Base-by-base conservation (phyloP, 2,888 invertebrate species). In the Nomada goodeniana region DNA sequence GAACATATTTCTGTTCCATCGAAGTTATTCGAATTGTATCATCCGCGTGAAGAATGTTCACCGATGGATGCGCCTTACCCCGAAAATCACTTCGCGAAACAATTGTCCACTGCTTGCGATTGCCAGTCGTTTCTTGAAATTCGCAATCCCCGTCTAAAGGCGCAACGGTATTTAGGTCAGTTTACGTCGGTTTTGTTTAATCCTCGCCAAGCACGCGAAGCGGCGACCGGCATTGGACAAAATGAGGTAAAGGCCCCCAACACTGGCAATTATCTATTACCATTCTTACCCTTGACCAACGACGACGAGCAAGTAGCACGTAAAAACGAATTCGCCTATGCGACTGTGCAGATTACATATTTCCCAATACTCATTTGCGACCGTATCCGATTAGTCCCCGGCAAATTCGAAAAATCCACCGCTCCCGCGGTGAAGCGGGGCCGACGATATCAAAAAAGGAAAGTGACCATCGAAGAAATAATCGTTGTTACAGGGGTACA, bases 401-500 rank as follows among this genome's bases (percentile, higher is more conserved):
- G 7, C 7, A 36, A 36, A 36, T 7, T 52, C n/a, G 15, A 52
- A 52, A 52, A 52, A 5, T n/a, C 23, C 26, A 3, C 4, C 4
- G 11, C 23, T 1, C n/a, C 1, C n/a, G 18, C 18, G 4, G n/a
- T 20, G 9, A 36, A 36, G 36, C 36, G 36, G 5, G 36, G 36
- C 36, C 36, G 47, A 1, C 47, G 15, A 47, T 2, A 47, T 3
- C 11, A 10, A 15, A 13, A 47, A 47, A 44, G 13, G 10, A 15
- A 5, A 7, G 10, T 2, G 10, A 15, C 18, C 9, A 26, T 9
- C 15, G 47, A 64, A 0, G 2, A 50, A 64, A 26, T 11, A 0
- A 4, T 36, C 36, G 36, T 36, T 53, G 13, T 73, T 73, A 7
- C 73, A 77, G 74, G 42, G 20, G 2, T n/a, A 52, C 5, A 3